phyloP scores from a whole-genome alignment of 2,797 vertebrate species.

The Podarcis lilfordi region DNA sequence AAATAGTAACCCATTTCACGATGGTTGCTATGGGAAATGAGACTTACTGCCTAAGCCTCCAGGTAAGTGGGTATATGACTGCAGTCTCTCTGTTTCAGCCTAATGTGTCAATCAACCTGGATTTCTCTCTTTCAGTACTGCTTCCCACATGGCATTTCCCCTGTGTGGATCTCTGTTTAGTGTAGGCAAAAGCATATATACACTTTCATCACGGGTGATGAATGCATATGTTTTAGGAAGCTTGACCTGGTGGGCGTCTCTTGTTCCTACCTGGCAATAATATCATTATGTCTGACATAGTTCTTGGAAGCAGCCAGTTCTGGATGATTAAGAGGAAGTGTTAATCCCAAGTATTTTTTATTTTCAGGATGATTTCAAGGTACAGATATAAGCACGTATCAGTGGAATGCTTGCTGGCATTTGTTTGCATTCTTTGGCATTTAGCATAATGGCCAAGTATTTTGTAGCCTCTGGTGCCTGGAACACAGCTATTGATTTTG shows the following conservation, averaged over 20 bases:
- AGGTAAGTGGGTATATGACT: background rate
- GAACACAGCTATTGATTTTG: slow-evolving; percentile 38
- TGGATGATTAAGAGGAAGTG: background rate
- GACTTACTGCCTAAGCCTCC: too few species aligned
- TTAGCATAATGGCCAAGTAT: slow-evolving; percentile 14
- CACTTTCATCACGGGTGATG: background rate
- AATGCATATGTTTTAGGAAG: background rate
- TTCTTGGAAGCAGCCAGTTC: background rate
- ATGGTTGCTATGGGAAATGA: too few species aligned
- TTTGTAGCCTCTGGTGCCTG: background rate
- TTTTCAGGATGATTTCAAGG: slow-evolving; percentile 25
- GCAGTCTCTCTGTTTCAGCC: background rate
- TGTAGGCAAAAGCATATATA: background rate
- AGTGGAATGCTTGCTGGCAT: slow-evolving; percentile 23
- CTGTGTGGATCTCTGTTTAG: background rate
- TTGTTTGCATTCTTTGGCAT: slow-evolving; percentile 14
- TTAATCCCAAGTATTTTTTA: slow-evolving; percentile 6
- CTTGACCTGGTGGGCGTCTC: too few species aligned
- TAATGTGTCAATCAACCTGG: background rate
- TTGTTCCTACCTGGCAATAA: background rate
- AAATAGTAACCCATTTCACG: too few species aligned
- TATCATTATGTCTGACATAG: background rate
- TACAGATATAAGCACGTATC: background rate
- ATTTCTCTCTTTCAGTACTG: background rate
- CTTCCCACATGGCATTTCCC: too few species aligned